Evolutionary conservation across 1,140 invertebrate genomes (phyloP).

Genomic region (Psilanteris sp.): DNA sequence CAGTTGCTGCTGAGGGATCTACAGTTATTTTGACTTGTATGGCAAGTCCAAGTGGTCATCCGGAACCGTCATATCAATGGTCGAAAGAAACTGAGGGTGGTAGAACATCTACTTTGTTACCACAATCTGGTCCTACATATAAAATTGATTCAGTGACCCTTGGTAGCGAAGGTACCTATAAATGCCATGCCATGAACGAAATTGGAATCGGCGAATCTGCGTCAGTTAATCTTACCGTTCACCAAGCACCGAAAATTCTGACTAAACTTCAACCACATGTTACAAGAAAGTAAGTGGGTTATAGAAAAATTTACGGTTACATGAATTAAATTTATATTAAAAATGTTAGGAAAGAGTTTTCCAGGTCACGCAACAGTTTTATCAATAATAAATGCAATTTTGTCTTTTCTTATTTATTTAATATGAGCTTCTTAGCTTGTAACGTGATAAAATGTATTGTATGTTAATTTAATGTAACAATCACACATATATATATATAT

Average conservation of each 20-base stretch:
- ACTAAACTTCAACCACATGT: conserved; percentile 90
- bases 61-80: conserved; percentile 92
- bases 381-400: too few relatives aligned
- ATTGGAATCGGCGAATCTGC: conserved; percentile 91
- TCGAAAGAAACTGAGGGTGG: conserved; percentile 88
- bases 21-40: conserved; percentile 91
- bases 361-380: too few relatives aligned
- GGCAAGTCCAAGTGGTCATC: conserved; percentile 93
- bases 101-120: conserved; percentile 81
- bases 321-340: too few relatives aligned
- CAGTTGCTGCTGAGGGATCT: conserved; percentile 90
- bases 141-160: conserved; percentile 91
- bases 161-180: conserved; percentile 92
- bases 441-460: too few relatives aligned
- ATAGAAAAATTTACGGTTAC: too few relatives aligned
- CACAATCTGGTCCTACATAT: conserved; percentile 89
- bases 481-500: too few relatives aligned
- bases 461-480: too few relatives aligned
- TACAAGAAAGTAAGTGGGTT: conserved; percentile 82
- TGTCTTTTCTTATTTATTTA: too few relatives aligned
- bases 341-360: too few relatives aligned
- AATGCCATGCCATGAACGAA: conserved; percentile 93
- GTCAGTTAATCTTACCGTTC: conserved; percentile 89
- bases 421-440: too few relatives aligned
- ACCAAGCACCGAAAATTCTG: conserved; percentile 91